These are phyloP conservation scores for Monopterus albus DNA, from an alignment of 2,113 vertebrate genomes.

Conservation along the genomic window DNA sequence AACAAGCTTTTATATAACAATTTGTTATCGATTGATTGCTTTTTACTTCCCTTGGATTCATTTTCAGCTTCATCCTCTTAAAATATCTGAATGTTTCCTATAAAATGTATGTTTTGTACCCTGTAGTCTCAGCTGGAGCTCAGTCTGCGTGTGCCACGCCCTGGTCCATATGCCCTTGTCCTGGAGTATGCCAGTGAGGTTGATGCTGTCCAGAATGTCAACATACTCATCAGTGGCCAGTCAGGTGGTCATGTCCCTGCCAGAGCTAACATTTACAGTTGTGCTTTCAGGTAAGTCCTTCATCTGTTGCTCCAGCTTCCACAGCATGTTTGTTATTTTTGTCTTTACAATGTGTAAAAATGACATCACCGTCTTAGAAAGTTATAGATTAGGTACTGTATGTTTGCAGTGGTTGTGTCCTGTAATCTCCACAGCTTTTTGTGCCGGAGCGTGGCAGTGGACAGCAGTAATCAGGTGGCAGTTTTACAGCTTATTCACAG, in stretches of 20 bases:
- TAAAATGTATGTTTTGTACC: background rate
- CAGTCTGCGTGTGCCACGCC: slow-evolving; percentile 81
- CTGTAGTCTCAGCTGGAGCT: slow-evolving; percentile 85
- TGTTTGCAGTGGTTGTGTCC: background rate
- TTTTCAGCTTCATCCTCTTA: background rate
- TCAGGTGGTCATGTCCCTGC: slow-evolving; percentile 69
- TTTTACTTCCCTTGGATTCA: too few relatives aligned
- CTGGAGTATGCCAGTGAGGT: slow-evolving; percentile 88
- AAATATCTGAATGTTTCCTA: background rate
- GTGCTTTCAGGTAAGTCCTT: slow-evolving; percentile 87
- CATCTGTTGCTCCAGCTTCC: background rate
- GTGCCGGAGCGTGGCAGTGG: slow-evolving; percentile 88
- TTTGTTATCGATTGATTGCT: too few relatives aligned
- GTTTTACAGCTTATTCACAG: slow-evolving; percentile 82
- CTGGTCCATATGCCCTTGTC: slow-evolving; percentile 84
- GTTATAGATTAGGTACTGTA: background rate
- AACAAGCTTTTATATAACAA: too few relatives aligned
- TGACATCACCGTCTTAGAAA: background rate
- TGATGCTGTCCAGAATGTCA: slow-evolving; percentile 75
- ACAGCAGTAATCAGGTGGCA: slow-evolving; percentile 80
- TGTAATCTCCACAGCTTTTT: slow-evolving; percentile 81
- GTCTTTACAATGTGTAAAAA: background rate
- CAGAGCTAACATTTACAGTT: slow-evolving; percentile 88
- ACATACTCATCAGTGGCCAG: slow-evolving; percentile 75
- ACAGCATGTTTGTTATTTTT: background rate